Evolutionary conservation across 2,888 invertebrate genomes (phyloP), one percentile per base, ranked within the genome.

Genomic region (Zootermopsis nevadensis): DNA sequence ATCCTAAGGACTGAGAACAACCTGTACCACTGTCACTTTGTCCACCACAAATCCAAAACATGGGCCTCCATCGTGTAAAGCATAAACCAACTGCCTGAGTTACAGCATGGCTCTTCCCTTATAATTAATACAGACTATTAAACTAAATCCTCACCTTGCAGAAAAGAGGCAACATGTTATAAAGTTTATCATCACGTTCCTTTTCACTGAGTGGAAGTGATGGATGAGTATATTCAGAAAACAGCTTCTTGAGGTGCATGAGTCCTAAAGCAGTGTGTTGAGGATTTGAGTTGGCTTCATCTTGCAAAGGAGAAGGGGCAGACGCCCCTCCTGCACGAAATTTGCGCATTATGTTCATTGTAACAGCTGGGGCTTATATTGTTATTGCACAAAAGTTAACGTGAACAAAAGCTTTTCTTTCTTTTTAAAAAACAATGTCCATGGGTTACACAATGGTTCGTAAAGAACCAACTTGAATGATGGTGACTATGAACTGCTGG

Each of bases 131-230:
- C 48, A 48, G 4, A 15, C 4, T 48, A 15, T 15, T 48, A 19
- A 12, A 48, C 4, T 15, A 48, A 48, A 48, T 48, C 3, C 87
- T 87, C 91, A 98, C 98, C 94, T 98, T 99, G 91, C 98, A 98
- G 91, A 99, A 99, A 66, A 99, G 92, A 82, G 99, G 99, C 88
- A 99, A 92, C 97, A 99, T 98, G 89, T 97, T 98, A 90, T 98
- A 98, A 24, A 99, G 92, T 90, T 98, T 97, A 88, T 96, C 96
- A 90, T 99, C 98, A 88, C 95, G 93, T 89, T 97, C 97, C 82
- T 93, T 91, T 85, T 97, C 96, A 69, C 93, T 92, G 24, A 97
- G 91, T 4, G 95, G 93, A 87, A 96, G 95, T 60, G 95, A 92
- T 66, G 98, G 97, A 90, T 98, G 97, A 55, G 96, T 95, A 88